phyloP scores from a whole-genome alignment of 1,140 invertebrate genomes.

The Mactra quadrangularis region DNA sequence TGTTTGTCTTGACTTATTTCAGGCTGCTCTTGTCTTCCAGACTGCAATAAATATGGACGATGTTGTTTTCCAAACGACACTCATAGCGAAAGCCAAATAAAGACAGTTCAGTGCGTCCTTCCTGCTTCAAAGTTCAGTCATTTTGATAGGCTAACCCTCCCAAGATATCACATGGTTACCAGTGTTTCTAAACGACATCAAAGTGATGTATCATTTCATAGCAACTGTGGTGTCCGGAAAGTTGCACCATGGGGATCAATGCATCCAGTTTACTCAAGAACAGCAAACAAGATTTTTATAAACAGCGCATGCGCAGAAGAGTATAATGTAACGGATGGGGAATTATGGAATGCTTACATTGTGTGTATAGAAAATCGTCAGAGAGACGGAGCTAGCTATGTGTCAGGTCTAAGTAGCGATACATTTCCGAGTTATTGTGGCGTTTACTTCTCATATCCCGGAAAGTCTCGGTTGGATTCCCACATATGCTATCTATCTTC shows the following conservation, averaged over 20 bases:
- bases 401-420: not conserved
- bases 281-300: not conserved
- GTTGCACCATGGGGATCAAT: slow-evolving; percentile 2
- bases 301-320: slow-evolving; percentile 8
- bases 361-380: not conserved
- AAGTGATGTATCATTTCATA: not conserved
- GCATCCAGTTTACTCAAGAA: not conserved
- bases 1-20: no score
- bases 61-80: no score
- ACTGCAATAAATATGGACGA: no score
- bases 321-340: not conserved
- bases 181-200: not conserved
- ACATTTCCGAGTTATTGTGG: not conserved
- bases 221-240: not conserved
- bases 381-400: not conserved
- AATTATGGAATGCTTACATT: not conserved
- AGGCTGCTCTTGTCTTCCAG: no score
- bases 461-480: not conserved
- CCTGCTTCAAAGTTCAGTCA: no score
- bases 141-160: no score
- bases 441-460: not conserved
- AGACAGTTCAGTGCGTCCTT: no score
- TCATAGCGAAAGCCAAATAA: no score
- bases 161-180: not conserved
- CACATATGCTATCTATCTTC: not conserved